Base-by-base conservation (phyloP, 2,797 vertebrate genomes). In the Coreius guichenoti region DNA sequence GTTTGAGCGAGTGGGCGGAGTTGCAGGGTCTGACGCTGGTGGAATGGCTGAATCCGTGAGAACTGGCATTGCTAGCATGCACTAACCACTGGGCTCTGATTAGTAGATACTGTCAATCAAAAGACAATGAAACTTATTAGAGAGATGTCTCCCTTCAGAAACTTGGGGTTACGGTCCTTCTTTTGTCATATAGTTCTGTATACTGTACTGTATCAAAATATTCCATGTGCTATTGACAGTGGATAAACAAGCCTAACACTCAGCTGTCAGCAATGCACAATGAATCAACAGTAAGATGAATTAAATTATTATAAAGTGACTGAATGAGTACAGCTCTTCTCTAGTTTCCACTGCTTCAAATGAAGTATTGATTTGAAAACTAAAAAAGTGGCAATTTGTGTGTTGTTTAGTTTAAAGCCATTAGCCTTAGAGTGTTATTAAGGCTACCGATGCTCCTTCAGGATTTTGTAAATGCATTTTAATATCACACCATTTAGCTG, bases 201-300 rank as follows among this genome's bases (percentile, higher is more conserved):
- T 36, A 36, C 33, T 36, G 33, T 3, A n/a, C 5, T n/a, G 26
- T 61, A 61, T 63, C 6, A n/a, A 63, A 73, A 61, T 16, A 23
- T 58, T 17, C 68, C 54, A 29, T 61, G 39, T 47, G 9, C 11
- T 54, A 54, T 23, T 31, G 23, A n/a, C 3, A 33, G n/a, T 54
- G 73, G 26, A 49, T 84, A 39, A 84, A 69, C 47, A 84, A 68
- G 4, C 47, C 17, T 39, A 56, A 83, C 70, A 67, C 45, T 75
- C 16, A 76, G 43, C 39, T 49, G 29, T 65, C 29, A 43, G 56
- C 17, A 58, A 19, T 54, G 1, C 31, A 56, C 33, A 81, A 29
- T 63, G 39, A 8, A 74, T 82, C 81, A 47, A 39, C 21, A 29
- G 51, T 73, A 23, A 58, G 75, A 58, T 21, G 0, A 72, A 70